Percentiles rank a stretch among this genome's conserved stretches.
These are phyloP conservation scores for Omphaloscelis lunosa DNA, from an alignment of 2,888 invertebrate genomes.

Conservation along the genomic window DNA sequence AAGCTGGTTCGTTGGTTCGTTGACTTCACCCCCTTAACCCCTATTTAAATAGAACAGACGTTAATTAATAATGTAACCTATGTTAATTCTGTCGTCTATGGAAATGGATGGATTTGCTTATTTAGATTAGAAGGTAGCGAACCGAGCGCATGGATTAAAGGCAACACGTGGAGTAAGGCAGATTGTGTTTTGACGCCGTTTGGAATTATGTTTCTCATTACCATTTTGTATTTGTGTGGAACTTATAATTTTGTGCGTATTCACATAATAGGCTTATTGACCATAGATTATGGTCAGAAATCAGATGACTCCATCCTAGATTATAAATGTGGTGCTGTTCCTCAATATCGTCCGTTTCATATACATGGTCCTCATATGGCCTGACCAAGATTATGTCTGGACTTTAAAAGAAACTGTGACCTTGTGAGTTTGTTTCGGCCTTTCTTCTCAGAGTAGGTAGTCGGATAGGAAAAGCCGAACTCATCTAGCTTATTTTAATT, in stretches of 20 bases:
- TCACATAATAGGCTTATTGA: too few species aligned
- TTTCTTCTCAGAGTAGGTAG: too few species aligned
- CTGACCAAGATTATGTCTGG: too few species aligned
- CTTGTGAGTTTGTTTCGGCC: too few species aligned
- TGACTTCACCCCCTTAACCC: neutral
- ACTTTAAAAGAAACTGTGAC: too few species aligned
- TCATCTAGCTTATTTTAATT: too few species aligned
- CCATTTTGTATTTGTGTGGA: neutral
- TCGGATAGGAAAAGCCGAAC: too few species aligned
- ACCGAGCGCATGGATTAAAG: constrained; percentile 35
- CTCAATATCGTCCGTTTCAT: too few species aligned
- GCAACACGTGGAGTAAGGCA: constrained; percentile 8
- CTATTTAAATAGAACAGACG: constrained; percentile 41
- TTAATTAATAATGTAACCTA: constrained; percentile 64
- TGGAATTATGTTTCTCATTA: constrained; percentile 1
- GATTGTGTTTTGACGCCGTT: constrained; percentile 31
- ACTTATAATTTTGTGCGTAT: neutral
- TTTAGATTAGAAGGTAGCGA: constrained; percentile 52
- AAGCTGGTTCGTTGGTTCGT: neutral
- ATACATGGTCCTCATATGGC: too few species aligned
- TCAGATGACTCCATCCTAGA: too few species aligned
- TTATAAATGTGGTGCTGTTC: too few species aligned
- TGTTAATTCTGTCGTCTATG: constrained; percentile 52
- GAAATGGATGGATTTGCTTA: constrained; percentile 49
- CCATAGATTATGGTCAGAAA: too few species aligned